Conservation (phyloP, 2,113 vertebrate species). For the Phycodurus eques region DNA sequence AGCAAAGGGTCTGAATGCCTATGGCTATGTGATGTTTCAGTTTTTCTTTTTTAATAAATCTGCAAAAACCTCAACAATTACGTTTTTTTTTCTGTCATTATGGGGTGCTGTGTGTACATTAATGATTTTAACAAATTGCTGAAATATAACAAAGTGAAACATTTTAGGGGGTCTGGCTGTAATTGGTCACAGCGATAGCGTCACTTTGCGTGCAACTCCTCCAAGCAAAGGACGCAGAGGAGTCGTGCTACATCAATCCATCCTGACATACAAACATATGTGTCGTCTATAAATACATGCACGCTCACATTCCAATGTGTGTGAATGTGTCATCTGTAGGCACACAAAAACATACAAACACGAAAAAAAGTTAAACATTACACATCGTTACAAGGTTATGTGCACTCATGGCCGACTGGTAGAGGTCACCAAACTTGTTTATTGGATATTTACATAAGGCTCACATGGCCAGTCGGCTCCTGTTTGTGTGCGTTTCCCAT, state of each 20-base stretch:
- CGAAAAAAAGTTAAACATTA: constrained; percentile 54
- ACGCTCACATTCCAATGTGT: neutral
- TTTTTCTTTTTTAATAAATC: no score
- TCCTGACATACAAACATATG: constrained; percentile 11
- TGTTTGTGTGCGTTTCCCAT: constrained; percentile 7
- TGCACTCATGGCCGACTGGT: constrained; percentile 14
- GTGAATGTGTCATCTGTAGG: neutral
- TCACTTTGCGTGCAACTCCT: constrained; percentile 14
- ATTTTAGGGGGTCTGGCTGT: neutral
- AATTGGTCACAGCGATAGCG: neutral
- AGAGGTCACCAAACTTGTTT: constrained; percentile 27
- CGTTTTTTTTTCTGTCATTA: no score
- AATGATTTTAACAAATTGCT: no score
- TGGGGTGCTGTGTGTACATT: no score
- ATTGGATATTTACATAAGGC: neutral
- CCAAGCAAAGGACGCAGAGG: constrained; percentile 38
- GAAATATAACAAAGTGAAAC: no score
- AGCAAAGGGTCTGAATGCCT: no score
- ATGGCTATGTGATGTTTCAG: no score
- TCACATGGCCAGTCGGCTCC: neutral
- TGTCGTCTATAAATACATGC: neutral
- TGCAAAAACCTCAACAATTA: no score
- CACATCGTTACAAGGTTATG: constrained; percentile 22
- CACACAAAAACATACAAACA: constrained; percentile 1
- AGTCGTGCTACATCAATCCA: constrained; percentile 45